Evolutionary conservation across 2,888 invertebrate species (phyloP).

Genomic region (Nudaria mundana): DNA sequence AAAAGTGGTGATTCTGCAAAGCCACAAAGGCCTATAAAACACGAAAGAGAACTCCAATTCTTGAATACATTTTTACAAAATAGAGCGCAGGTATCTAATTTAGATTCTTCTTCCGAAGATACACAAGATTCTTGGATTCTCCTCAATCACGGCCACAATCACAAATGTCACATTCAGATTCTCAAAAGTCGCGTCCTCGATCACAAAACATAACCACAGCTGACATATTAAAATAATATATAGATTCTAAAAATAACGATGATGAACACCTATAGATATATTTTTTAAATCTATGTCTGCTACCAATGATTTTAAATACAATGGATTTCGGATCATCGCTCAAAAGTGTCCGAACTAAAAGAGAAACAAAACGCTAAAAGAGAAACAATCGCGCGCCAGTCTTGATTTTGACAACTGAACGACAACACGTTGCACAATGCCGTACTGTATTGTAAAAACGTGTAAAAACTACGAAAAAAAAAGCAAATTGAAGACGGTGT

Average conservation of each 20-base stretch:
- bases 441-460: no score
- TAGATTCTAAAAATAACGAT: not conserved
- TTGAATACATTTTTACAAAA: constrained; percentile 21
- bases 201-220: not conserved
- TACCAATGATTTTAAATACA: no score
- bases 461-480: no score
- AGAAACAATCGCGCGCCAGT: no score
- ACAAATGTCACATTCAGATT: not conserved
- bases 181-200: not conserved
- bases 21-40: not conserved
- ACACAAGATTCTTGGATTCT: constrained; percentile 17
- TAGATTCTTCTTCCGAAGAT: constrained; percentile 25
- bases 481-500: no score
- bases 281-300: not conserved
- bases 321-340: no score
- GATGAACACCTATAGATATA: not conserved
- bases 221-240: not conserved
- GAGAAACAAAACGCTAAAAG: no score
- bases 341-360: no score
- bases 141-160: not conserved
- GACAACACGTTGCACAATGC: no score
- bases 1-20: not conserved
- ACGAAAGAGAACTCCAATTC: constrained; percentile 14
- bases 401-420: no score
- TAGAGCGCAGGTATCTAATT: constrained; percentile 24